These are phyloP conservation scores for Caenorhabditis parvicauda DNA, from an alignment of 2,888 invertebrate genomes.

Conservation along the genomic window DNA sequence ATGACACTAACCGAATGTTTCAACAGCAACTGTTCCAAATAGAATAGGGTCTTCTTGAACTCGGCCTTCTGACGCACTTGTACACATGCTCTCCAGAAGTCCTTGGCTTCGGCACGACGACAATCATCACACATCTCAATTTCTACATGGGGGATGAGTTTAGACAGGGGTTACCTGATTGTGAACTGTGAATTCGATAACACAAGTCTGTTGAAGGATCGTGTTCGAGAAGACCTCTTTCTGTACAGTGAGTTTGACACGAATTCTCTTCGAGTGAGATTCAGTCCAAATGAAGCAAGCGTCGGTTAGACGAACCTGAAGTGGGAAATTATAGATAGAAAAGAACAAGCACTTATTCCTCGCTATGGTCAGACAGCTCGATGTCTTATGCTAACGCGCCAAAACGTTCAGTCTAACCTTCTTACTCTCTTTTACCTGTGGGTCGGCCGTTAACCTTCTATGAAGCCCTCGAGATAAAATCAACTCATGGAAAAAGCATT, in stretches of 20 bases:
- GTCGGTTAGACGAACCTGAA: slow-evolving; percentile 80
- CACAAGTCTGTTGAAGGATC: slow-evolving; percentile 81
- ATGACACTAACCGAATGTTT: slow-evolving; percentile 77
- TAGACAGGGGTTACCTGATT: slow-evolving; percentile 67
- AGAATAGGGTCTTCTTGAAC: slow-evolving; percentile 95
- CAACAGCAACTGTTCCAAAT: slow-evolving; percentile 91
- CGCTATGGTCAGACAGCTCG: neutral
- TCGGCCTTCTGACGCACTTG: slow-evolving; percentile 71
- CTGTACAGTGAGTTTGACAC: slow-evolving; percentile 86
- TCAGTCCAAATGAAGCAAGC: slow-evolving; percentile 98
- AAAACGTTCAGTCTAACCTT: no score
- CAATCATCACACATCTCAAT: slow-evolving; percentile 91
- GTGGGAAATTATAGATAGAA: no score
- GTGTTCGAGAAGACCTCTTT: slow-evolving; percentile 87
- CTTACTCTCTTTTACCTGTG: no score
- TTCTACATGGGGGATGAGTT: neutral
- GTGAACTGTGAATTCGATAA: slow-evolving; percentile 86
- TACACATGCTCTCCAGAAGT: slow-evolving; percentile 88
- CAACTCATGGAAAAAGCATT: no score
- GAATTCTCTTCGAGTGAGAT: slow-evolving; percentile 94
- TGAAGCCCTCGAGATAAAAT: no score
- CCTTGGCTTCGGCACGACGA: slow-evolving; percentile 91
- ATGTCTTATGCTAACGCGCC: no score
- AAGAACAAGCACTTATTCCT: no score
- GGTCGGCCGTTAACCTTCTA: no score